A percentile compares a stretch with the other conserved stretches of the same genome.
These are phyloP conservation scores for Watsonalla binaria DNA, from an alignment of 2,888 invertebrate species.

Conservation along the genomic window DNA sequence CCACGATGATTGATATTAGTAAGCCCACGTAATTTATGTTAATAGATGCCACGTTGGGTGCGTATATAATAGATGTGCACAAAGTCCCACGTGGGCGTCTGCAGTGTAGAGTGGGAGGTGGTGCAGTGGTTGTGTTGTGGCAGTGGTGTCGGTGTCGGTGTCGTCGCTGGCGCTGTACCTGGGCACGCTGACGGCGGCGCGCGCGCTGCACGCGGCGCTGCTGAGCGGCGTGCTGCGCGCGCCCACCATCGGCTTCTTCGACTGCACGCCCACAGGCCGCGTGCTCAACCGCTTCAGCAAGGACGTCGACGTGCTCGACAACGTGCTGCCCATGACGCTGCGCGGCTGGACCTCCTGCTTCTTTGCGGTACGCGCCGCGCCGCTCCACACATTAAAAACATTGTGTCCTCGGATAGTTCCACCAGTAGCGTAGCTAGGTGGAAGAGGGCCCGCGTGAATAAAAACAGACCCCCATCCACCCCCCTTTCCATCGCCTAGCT, in stretches of 20 bases:
- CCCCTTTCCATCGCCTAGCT: no score
- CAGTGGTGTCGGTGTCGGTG: slow-evolving; percentile 83
- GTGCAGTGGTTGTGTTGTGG: slow-evolving; percentile 6
- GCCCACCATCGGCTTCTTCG: slow-evolving; percentile 85
- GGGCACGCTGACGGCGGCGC: slow-evolving; percentile 81
- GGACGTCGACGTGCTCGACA: slow-evolving; percentile 86
- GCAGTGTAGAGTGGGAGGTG: slow-evolving; percentile 5
- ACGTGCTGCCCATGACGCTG: slow-evolving; percentile 84
- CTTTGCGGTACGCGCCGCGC: slow-evolving; percentile 71
- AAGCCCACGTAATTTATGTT: no score
- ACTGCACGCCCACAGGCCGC: slow-evolving; percentile 88
- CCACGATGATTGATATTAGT: no score
- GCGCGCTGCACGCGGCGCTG: slow-evolving; percentile 81
- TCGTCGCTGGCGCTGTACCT: slow-evolving; percentile 83
- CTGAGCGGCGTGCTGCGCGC: slow-evolving; percentile 82
- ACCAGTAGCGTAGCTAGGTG: no score
- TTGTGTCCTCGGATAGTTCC: background rate
- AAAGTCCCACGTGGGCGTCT: background rate
- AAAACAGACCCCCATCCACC: no score
- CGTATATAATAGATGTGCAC: background rate
- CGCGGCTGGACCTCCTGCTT: slow-evolving; percentile 84
- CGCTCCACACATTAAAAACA: background rate
- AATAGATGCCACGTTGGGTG: no score
- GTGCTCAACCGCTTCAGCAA: slow-evolving; percentile 88
- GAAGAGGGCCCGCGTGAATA: no score